Base-by-base conservation (phyloP, 2,888 invertebrate genomes). In the Catocala nupta region DNA sequence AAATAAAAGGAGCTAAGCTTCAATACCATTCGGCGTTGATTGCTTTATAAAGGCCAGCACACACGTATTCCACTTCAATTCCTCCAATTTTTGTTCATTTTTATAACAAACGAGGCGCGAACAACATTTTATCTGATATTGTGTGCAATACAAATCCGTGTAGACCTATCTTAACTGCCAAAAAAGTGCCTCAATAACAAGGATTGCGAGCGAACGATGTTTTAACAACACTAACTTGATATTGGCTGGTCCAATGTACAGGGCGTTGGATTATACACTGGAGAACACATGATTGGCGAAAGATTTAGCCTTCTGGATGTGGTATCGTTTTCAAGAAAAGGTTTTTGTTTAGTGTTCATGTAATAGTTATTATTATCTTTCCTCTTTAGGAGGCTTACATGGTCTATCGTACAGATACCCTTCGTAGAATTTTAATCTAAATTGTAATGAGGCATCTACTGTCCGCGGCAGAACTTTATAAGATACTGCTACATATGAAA, bases 201-300 rank as follows among this genome's bases (percentile, higher is more conserved):
- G 63, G 75, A 81, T 85, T 82, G 78, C 76, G 79, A 83, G 78
- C 65, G 76, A 83, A 79, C 81, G 80, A 73, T 78, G 79, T 81
- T 83, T 81, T 84, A 83, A 52, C 81, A 85, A 83, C 81, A 81
- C 85, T 86, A 86, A 89, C 88, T 87, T 85, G 86, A 90, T 89
- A 89, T 88, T 87, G 90, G 82, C 81, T 82, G 73, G 82, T 82
- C 81, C 83, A 84, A 87, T 88, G 78, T 81, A 83, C 80, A 80
- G 83, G 81, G 36, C 8, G 78, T 81, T 65, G 85, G 86, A 88
- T 89, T 89, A 89, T 87, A 82, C 79, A 77, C 81, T 75, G 80
- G 10, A 47, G 82, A 83, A 83, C 81, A 83, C 77, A 76, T 79
- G 71, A 69, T 68, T 70, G 56, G 56, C 71, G 81, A 66, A 51